Conservation (phyloP, 2,888 invertebrate genomes). For the Acronicta aceris region DNA sequence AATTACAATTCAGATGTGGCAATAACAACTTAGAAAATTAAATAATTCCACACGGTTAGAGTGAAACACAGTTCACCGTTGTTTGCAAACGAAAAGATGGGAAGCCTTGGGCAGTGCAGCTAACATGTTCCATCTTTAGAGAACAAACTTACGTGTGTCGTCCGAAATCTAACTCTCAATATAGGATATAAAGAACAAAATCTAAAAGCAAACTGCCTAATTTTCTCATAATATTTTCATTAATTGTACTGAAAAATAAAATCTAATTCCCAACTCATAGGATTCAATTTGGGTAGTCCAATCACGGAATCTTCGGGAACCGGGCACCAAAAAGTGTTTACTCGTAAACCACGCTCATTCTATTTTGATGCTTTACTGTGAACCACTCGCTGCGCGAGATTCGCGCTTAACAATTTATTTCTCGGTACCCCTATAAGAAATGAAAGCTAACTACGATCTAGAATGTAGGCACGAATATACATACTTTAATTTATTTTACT, state of each 20-base stretch:
- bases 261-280: slow-evolving; percentile 59
- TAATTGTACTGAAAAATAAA: slow-evolving; percentile 48
- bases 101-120: slow-evolving; percentile 83
- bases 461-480: slow-evolving; percentile 17
- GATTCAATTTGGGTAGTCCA: slow-evolving; percentile 59
- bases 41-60: slow-evolving; percentile 77
- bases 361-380: slow-evolving; percentile 85
- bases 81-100: slow-evolving; percentile 82
- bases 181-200: slow-evolving; percentile 44
- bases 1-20: too few relatives aligned
- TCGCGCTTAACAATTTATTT: slow-evolving; percentile 79
- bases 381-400: slow-evolving; percentile 72
- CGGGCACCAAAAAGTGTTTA: slow-evolving; percentile 81
- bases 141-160: slow-evolving; percentile 38
- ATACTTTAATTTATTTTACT: slow-evolving; percentile 12
- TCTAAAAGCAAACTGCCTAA: slow-evolving; percentile 57
- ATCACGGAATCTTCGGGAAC: slow-evolving; percentile 69
- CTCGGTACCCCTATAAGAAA: slow-evolving; percentile 71
- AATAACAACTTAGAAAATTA: slow-evolving; percentile 69
- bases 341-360: slow-evolving; percentile 86
- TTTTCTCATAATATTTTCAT: slow-evolving; percentile 46
- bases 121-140: slow-evolving; percentile 80
- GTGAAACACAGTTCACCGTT: slow-evolving; percentile 79
- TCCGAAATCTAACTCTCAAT: slow-evolving; percentile 60
- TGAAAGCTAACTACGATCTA: slow-evolving; percentile 72